Percentiles rank a stretch among this genome's conserved stretches.
Evolutionary conservation across 2,113 vertebrate species (phyloP).

Genomic region (Pelecanus crispus): DNA sequence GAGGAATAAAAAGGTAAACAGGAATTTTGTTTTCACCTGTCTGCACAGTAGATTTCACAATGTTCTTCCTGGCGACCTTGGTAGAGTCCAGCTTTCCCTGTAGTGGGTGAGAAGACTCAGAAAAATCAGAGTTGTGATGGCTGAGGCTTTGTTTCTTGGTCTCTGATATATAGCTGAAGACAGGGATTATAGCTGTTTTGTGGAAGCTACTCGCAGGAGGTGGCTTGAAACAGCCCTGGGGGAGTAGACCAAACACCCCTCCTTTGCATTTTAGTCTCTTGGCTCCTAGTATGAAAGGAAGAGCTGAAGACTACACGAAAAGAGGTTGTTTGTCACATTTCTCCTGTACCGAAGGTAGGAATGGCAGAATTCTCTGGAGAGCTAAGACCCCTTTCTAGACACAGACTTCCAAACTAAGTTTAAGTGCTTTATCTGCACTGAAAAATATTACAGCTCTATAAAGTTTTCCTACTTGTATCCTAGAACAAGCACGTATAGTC

Average conservation of each 20-base stretch:
- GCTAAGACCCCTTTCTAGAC: neutral
- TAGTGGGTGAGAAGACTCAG: neutral
- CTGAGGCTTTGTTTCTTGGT: neutral
- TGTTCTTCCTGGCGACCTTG: neutral
- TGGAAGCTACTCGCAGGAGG: neutral
- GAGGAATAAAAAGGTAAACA: neutral
- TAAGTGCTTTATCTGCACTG: neutral
- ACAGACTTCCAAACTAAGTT: neutral
- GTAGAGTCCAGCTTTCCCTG: neutral
- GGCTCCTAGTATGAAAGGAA: neutral
- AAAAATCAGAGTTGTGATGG: neutral
- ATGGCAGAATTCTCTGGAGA: neutral
- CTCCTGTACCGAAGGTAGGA: neutral
- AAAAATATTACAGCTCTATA: neutral
- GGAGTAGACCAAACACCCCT: neutral
- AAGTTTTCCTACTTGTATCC: neutral
- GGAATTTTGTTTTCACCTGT: neutral
- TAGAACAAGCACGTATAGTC: neutral
- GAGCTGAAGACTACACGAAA: neutral
- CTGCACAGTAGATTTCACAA: neutral
- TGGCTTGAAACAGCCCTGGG: neutral
- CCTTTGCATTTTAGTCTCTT: neutral
- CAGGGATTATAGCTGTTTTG: neutral
- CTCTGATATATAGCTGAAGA: neutral
- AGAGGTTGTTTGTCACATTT: neutral